These are phyloP conservation scores for Mizuhopecten yessoensis DNA, from an alignment of 1,140 invertebrate species.

Conservation along the genomic window DNA sequence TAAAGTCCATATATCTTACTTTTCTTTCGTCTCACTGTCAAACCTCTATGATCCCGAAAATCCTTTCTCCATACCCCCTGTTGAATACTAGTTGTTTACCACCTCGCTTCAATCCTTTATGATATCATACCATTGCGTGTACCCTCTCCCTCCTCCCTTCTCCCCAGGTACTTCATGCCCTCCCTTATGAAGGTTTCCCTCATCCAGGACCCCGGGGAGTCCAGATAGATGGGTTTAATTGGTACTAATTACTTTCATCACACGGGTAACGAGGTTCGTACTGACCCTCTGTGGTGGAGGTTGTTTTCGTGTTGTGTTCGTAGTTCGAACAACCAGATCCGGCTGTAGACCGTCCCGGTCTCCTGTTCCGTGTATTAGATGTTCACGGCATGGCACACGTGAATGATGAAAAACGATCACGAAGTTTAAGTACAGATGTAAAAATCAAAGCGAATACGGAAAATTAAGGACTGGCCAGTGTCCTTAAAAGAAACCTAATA, in stretches of 20 bases:
- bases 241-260: background rate
- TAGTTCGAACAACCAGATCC: background rate
- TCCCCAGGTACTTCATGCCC: too few species aligned
- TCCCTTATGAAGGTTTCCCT: too few species aligned
- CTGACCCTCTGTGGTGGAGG: background rate
- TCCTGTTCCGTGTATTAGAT: constrained; percentile 5
- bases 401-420: background rate
- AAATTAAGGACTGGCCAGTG: background rate
- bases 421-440: background rate
- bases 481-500: background rate
- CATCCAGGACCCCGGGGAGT: background rate
- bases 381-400: background rate
- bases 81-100: too few species aligned
- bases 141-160: too few species aligned
- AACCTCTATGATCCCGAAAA: too few species aligned
- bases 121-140: too few species aligned
- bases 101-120: too few species aligned
- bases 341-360: background rate
- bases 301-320: background rate
- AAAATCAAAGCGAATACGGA: background rate
- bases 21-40: too few species aligned
- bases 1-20: too few species aligned
- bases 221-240: background rate
- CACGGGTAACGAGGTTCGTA: background rate
- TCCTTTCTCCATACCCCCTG: too few species aligned